A percentile compares a stretch with the other conserved stretches of the same genome.
phyloP scores from a whole-genome alignment of 2,888 invertebrate species.

The Seira musarum region DNA sequence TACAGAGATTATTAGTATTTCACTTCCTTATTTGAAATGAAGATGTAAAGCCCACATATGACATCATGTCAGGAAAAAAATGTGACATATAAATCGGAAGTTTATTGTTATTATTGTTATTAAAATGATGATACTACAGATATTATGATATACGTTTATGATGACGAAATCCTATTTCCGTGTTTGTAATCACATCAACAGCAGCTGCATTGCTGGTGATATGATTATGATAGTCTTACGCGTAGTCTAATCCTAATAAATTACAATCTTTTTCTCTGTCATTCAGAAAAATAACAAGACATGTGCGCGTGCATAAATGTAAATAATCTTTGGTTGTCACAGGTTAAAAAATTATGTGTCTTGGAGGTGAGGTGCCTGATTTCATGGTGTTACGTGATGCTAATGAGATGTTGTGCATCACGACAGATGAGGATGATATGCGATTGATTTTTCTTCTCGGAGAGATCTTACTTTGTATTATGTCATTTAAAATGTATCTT shows the following conservation, averaged over 20 bases:
- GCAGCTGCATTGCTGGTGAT: not conserved
- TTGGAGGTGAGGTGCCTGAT: too few relatives aligned
- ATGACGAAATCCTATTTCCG: constrained; percentile 9
- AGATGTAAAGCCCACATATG: not conserved
- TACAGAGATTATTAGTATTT: constrained; percentile 9
- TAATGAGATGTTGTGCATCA: constrained; percentile 3
- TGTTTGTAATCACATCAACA: not conserved
- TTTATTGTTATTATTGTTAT: not conserved
- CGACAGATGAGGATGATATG: not conserved
- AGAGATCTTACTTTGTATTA: not conserved
- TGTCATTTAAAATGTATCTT: not conserved
- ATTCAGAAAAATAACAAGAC: not conserved
- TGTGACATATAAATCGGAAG: constrained; percentile 10
- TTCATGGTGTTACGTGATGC: constrained; percentile 1
- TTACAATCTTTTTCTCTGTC: not conserved
- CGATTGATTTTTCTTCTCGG: not conserved
- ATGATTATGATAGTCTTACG: constrained; percentile 11
- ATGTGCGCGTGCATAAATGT: too few relatives aligned
- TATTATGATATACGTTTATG: not conserved
- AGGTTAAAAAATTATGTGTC: too few relatives aligned
- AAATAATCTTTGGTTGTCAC: too few relatives aligned
- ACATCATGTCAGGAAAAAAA: not conserved
- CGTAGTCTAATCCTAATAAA: constrained; percentile 4
- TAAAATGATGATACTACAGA: not conserved
- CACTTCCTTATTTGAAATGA: not conserved